These are phyloP conservation scores for Esox masquinongy DNA, from an alignment of 2,797 vertebrate genomes.

Conservation along the genomic window DNA sequence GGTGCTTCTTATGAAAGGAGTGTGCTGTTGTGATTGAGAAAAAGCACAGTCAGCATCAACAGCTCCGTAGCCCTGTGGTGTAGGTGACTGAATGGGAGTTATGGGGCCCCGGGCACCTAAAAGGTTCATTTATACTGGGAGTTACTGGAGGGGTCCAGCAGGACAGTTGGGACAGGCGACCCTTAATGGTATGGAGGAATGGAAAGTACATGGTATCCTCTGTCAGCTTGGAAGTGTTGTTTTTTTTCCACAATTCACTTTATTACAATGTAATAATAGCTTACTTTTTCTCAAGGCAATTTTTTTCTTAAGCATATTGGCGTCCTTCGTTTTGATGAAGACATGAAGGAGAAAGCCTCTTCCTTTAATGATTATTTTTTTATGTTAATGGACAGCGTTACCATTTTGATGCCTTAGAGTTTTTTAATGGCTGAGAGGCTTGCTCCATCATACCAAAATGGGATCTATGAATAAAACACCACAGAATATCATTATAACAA, in stretches of 20 bases:
- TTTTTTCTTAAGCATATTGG: background rate
- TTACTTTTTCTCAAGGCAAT: background rate
- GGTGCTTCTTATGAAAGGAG: slow-evolving; percentile 4
- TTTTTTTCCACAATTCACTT: background rate
- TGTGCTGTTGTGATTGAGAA: background rate
- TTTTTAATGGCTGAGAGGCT: background rate
- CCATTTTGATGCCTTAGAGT: background rate
- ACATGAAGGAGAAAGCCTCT: background rate
- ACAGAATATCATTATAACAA: background rate
- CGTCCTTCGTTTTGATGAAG: background rate
- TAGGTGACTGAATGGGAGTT: background rate
- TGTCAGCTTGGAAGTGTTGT: background rate
- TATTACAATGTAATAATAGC: background rate
- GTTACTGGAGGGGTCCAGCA: background rate
- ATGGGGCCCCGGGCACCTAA: background rate
- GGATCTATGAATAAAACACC: background rate
- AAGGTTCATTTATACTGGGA: background rate
- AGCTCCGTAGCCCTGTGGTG: background rate
- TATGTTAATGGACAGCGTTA: background rate
- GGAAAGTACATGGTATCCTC: background rate
- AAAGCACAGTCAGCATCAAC: background rate
- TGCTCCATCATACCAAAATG: background rate
- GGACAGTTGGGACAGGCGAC: background rate
- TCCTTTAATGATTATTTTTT: background rate
- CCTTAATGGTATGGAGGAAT: background rate